Base-by-base conservation (phyloP, 2,797 vertebrate species). In the Danio tinwini region DNA sequence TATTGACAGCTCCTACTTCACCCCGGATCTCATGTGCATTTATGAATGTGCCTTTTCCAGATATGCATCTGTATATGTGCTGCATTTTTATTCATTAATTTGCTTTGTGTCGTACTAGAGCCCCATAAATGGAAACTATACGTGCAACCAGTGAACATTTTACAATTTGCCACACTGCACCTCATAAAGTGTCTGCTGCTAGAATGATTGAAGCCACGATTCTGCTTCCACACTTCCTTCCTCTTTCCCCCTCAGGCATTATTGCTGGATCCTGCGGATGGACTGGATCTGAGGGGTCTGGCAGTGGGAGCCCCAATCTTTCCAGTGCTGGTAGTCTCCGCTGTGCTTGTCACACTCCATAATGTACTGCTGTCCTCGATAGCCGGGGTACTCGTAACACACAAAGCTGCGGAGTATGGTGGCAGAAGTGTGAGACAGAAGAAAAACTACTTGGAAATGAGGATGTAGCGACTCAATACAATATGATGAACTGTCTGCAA, bases 361-460 rank as follows among this genome's bases (percentile, higher is more conserved):
- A 67, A 89, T 81, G 59, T 89, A 89, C 85, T 90, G 89, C 80
- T 88, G 84, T 37, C 88, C 87, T 47, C 84, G 84, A 81, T 89
- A 90, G 56, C 86, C 89, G 0, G 88, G 86, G 72, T 80, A 90
- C 85, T 90, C 84, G 47, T 88, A 90, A 69, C 89, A 90, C 81
- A 90, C 87, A 19, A 86, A 88, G 39, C 87, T 88, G 77, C 13
- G 61, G 17, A 63, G 19, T 8, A 16, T 29, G 55, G 29, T 16
- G 16, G 16, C 52, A n/a, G 50, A 6, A 12, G 50, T 71, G 40
- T 39, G 58, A 74, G 44, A 49, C 55, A 45, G 55, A 45, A 12
- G n/a, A 17, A 62, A 63, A 5, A 0, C 12, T 45, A 37, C 13
- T 17, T 6, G 62, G 5, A 55, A 58, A 37, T 21, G 44, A 29